Percentiles rank a stretch among this genome's conserved stretches.
Evolutionary conservation across 2,113 vertebrate genomes (phyloP).

Genomic region (Phalacrocorax carbo): DNA sequence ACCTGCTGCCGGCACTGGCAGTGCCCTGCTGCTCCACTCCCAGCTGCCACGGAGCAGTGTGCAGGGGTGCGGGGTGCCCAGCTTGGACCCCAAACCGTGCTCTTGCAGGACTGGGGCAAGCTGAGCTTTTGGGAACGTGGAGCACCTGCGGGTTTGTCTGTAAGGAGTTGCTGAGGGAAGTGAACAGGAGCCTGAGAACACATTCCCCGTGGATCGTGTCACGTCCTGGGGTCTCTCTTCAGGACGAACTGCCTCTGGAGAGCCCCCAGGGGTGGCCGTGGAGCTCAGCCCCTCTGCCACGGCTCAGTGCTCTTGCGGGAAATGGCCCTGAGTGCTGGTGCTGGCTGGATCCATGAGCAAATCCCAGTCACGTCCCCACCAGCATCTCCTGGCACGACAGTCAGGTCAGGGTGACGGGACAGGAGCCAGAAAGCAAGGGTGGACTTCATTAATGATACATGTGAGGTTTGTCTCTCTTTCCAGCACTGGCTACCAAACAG

Average conservation of each 20-base stretch:
- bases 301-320: neutral
- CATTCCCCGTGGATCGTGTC: rapidly evolving
- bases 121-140: neutral
- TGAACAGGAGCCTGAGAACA: rapidly evolving
- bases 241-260: neutral
- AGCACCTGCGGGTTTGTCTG: neutral
- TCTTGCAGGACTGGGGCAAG: neutral
- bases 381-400: rapidly evolving
- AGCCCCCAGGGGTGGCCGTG: neutral
- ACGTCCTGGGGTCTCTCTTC: rapidly evolving
- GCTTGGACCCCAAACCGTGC: neutral
- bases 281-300: neutral
- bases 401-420: rapidly evolving
- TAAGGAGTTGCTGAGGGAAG: neutral
- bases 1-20: neutral
- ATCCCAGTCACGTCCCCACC: neutral
- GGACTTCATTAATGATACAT: neutral
- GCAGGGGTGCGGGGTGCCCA: neutral
- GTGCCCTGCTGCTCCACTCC: neutral
- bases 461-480: conserved; percentile 45
- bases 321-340: neutral
- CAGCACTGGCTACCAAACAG: conserved; percentile 92
- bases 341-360: rapidly evolving
- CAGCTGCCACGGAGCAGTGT: rapidly evolving
- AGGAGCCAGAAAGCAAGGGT: neutral